Evolutionary conservation across 2,113 vertebrate species (phyloP), one percentile per base, ranked within the genome.

Genomic region (Dasyornis broadbenti): DNA sequence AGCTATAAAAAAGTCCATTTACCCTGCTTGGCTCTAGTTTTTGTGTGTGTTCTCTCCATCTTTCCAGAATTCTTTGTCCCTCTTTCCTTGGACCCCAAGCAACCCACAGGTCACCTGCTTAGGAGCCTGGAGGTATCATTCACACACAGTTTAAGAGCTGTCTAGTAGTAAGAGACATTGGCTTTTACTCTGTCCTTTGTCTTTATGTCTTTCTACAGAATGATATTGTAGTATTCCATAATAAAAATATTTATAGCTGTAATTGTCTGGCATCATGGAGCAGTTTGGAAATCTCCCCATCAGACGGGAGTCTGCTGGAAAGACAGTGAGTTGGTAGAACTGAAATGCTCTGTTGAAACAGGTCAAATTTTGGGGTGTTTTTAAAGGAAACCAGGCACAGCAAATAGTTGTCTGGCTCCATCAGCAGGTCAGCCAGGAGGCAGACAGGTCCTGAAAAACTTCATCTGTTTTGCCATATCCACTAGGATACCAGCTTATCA

Each of bases 381-480:
- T 78, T 37, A 59, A 92, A 83, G 42, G 85, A 83, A 89, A 75
- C 20, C 23, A 80, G 82, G 50, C 63, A 39, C 52, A 81, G 47
- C 6, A 7, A 47, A 23, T 19, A 9, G 59, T 54, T 69, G 57
- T 35, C 57, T 50, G 50, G 37, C 79, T n/a, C 77, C 1, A 0
- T n/a, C 35, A 39, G 39, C 8, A 3, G 63, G 35, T 66, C 87
- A 80, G 75, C 47, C 66, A 83, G 84, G 30, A 81, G 56, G 44
- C 42, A 81, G 68, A n/a, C 44, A 86, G 44, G 47, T 86, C 69
- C 76, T 75, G 59, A 73, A 89, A 76, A 42, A 21, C 13, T 60
- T 59, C 0, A 0, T 54, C 27, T 39, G 12, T 82, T 87, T 93
- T 73, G 50, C 71, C 71, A 77, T 75, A 87, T 66, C 6, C 4